These are phyloP conservation scores for Zeus faber DNA, from an alignment of 2,113 vertebrate species.

Conservation along the genomic window DNA sequence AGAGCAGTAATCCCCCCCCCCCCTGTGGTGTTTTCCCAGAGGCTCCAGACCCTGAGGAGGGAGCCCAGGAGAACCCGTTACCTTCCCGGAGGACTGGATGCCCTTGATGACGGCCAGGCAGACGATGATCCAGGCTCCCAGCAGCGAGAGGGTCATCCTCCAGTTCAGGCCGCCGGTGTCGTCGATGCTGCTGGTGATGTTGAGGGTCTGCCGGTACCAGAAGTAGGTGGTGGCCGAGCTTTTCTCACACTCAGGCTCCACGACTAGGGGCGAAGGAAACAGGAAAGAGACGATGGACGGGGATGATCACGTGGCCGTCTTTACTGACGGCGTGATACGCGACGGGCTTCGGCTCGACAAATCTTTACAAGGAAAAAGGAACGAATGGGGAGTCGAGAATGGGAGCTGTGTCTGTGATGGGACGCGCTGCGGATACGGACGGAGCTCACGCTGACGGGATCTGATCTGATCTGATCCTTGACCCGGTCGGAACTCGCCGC, in stretches of 20 bases:
- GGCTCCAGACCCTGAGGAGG: neutral
- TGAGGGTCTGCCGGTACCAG: slow-evolving; percentile 94
- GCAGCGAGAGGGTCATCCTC: slow-evolving; percentile 93
- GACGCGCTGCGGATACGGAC: slow-evolving; percentile 19
- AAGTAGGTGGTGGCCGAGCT: slow-evolving; percentile 98
- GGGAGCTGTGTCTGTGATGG: no score
- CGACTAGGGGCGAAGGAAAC: slow-evolving; percentile 65
- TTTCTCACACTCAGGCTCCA: slow-evolving; percentile 92
- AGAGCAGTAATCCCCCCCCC: neutral
- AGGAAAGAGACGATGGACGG: neutral
- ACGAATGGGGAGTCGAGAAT: no score
- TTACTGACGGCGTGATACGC: no score
- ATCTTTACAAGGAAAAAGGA: no score
- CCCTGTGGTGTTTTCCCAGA: neutral
- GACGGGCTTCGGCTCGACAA: no score
- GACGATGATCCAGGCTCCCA: slow-evolving; percentile 92
- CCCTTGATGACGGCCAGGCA: slow-evolving; percentile 94
- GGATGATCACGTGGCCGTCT: neutral
- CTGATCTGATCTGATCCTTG: slow-evolving; percentile 33
- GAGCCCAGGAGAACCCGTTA: slow-evolving; percentile 41
- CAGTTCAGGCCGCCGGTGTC: slow-evolving; percentile 94
- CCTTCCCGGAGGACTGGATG: slow-evolving; percentile 98
- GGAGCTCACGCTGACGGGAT: slow-evolving; percentile 31
- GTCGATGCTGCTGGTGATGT: slow-evolving; percentile 92
- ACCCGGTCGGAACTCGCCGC: slow-evolving; percentile 26